Evolutionary conservation across 2,113 vertebrate species (phyloP), one percentile per base, ranked within the genome.

Genomic region (Callopanchax toddi): DNA sequence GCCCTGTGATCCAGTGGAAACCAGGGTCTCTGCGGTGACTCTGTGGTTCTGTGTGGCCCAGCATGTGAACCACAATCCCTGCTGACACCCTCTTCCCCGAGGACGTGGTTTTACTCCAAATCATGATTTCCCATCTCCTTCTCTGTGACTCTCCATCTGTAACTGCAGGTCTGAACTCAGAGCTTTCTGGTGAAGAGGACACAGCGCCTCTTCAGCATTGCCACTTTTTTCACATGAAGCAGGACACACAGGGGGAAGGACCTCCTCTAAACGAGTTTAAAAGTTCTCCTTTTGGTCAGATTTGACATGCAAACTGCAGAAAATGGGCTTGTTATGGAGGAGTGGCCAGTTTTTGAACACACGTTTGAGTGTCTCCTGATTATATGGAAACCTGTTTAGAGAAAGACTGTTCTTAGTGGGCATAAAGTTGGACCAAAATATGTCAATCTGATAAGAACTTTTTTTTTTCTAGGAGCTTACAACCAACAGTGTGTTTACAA

Each of bases 81-180:
- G 86, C 87, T 89, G 89, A 91, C 89, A 91, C 88, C 87, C 90
- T 85, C 79, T 87, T 89, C 88, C 74, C 71, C 10, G 56, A 75
- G 87, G 86, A 90, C 74, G 67, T 82, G 84, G 91, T 86, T 90
- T 90, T 89, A 80, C 79, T 81, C 65, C 80, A 78, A 71, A 82
- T 85, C 83, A 6, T 90, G 87, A 92, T 92, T 91, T 91, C 79
- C 76, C 71, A 81, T 77, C 74, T 60, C 58, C 67, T 49, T 32
- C 82, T 71, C 43, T n/a, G 71, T 57, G 81, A 79, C 84, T 81
- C 66, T 53, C 74, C 76, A 71, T 85, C 85, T 90, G 76, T 52
- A 69, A 82, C 75, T 63, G 42, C 53, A 76, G 73, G 78, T 61
- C 62, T 79, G 75, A 84, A 72, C 73, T 81, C 78, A 63, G 76